phyloP scores from a whole-genome alignment of 2,797 vertebrate species.

The Paratrypauchen microcephalus region DNA sequence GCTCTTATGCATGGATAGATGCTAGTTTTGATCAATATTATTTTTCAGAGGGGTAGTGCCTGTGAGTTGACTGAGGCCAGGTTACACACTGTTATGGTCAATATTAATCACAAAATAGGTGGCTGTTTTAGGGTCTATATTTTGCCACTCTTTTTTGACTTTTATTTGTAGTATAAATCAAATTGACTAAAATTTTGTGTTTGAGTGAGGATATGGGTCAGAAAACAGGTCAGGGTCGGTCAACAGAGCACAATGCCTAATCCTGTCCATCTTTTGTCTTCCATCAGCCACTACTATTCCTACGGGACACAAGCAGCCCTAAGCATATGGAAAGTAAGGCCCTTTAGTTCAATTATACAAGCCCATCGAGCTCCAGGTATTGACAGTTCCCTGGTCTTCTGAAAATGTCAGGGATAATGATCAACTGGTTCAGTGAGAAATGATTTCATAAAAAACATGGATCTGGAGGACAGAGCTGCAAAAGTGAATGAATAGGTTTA shows the following conservation, averaged over 20 bases:
- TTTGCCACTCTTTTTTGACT: slow-evolving; percentile 53
- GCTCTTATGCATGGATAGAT: slow-evolving; percentile 74
- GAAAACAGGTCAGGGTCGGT: slow-evolving; percentile 79
- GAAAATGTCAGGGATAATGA: slow-evolving; percentile 76
- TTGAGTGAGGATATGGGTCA: slow-evolving; percentile 72
- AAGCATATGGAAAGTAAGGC: slow-evolving; percentile 69
- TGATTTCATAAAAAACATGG: slow-evolving; percentile 56
- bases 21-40: slow-evolving; percentile 79
- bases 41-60: slow-evolving; percentile 72
- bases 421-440: slow-evolving; percentile 65
- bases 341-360: slow-evolving; percentile 71
- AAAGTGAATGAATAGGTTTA: slow-evolving; percentile 26
- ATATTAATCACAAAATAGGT: slow-evolving; percentile 41
- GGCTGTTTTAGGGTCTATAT: slow-evolving; percentile 41
- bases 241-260: slow-evolving; percentile 63
- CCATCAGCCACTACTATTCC: slow-evolving; percentile 71
- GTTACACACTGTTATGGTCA: slow-evolving; percentile 53
- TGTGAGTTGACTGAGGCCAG: slow-evolving; percentile 70
- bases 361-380: slow-evolving; percentile 70
- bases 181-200: slow-evolving; percentile 66
- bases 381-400: slow-evolving; percentile 69
- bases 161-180: slow-evolving; percentile 41
- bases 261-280: slow-evolving; percentile 68
- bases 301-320: slow-evolving; percentile 59
- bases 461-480: slow-evolving; percentile 46